Evolutionary conservation across 2,888 invertebrate genomes (phyloP).

Genomic region (Papilio protenor): DNA sequence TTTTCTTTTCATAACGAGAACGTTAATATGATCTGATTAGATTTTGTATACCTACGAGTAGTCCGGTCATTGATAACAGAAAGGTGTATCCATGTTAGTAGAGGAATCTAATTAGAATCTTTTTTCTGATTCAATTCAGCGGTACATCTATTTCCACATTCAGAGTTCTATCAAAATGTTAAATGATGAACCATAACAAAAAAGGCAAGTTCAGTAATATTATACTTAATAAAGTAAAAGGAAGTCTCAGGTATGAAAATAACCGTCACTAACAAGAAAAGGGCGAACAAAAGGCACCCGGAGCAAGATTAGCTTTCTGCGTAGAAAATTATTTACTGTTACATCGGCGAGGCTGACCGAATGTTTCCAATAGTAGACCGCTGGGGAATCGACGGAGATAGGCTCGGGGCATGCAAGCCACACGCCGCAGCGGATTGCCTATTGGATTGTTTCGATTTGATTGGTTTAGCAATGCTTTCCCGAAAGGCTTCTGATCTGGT

Average conservation of each 20-base stretch:
- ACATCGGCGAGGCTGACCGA: conserved; percentile 45
- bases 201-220: conserved; percentile 14
- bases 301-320: conserved; percentile 49
- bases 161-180: neutral
- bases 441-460: neutral
- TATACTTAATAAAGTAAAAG: conserved; percentile 31
- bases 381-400: conserved; percentile 21
- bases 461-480: neutral
- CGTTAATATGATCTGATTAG: neutral
- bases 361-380: conserved; percentile 37
- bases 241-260: conserved; percentile 35
- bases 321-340: conserved; percentile 50
- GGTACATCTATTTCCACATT: neutral
- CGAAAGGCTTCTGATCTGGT: neutral
- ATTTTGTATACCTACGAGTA: neutral
- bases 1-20: neutral
- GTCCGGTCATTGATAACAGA: neutral
- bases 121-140: neutral
- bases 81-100: neutral
- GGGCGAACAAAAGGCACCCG: conserved; percentile 37
- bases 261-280: conserved; percentile 36
- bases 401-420: conserved; percentile 8
- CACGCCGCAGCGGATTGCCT: neutral
- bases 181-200: neutral
- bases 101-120: neutral